A percentile compares a stretch with the other conserved stretches of the same genome.
Evolutionary conservation across 2,888 invertebrate genomes (phyloP).

Genomic region (Papilio protenor): DNA sequence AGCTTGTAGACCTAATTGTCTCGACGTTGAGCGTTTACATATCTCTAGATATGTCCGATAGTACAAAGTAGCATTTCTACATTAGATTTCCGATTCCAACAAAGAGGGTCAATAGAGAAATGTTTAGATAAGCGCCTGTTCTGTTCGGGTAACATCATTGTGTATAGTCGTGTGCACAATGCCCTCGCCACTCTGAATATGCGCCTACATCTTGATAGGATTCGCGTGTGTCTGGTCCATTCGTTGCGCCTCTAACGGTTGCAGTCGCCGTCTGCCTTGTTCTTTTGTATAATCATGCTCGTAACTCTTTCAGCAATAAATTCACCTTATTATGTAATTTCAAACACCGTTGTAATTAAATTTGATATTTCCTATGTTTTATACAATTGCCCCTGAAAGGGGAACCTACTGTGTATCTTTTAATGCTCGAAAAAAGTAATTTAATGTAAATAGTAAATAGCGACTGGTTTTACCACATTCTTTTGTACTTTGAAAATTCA

Average conservation of each 20-base stretch:
- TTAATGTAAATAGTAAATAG: background rate
- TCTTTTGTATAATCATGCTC: conserved; percentile 49
- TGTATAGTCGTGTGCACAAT: conserved; percentile 54
- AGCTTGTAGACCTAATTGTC: conserved; percentile 36
- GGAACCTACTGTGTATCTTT: too few species aligned
- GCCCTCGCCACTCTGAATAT: conserved; percentile 51
- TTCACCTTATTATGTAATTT: conserved; percentile 17
- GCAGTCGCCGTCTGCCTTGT: conserved; percentile 51
- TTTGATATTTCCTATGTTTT: background rate
- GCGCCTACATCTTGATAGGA: conserved; percentile 53
- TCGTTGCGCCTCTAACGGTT: conserved; percentile 59
- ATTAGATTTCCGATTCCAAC: conserved; percentile 49
- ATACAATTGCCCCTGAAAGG: background rate
- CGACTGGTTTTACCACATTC: background rate
- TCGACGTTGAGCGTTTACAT: conserved; percentile 28
- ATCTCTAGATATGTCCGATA: conserved; percentile 38
- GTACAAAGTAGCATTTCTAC: conserved; percentile 43
- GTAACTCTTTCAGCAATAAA: conserved; percentile 27
- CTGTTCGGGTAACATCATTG: conserved; percentile 47
- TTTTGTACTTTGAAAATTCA: background rate
- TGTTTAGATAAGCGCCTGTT: conserved; percentile 47
- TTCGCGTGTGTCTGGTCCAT: conserved; percentile 67
- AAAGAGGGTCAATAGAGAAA: conserved; percentile 51
- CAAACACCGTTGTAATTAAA: background rate
- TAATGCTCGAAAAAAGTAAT: background rate